Evolutionary conservation across 1,140 invertebrate genomes (phyloP).

Genomic region (Dinoponera quadriceps): DNA sequence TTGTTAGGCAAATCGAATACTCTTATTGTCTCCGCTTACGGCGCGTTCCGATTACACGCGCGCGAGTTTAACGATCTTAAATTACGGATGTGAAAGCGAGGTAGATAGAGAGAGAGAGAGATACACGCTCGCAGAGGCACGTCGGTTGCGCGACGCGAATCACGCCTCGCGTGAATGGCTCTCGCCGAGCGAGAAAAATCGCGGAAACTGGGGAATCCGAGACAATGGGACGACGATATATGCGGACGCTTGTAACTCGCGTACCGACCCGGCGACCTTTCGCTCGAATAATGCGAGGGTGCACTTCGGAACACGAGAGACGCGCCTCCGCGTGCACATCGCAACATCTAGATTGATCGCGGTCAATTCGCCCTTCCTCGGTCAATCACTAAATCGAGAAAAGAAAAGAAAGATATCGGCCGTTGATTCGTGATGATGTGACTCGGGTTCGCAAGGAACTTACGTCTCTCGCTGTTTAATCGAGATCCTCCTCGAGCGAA

Average conservation of each 20-base stretch:
- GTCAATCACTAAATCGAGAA: no score
- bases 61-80: neutral
- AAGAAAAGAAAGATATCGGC: neutral
- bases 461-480: no score
- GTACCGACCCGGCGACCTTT: neutral
- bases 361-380: neutral
- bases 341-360: neutral
- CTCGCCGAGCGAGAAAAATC: conserved; percentile 48
- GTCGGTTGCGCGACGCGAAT: no score
- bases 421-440: neutral
- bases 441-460: no score
- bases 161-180: conserved; percentile 20
- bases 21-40: neutral
- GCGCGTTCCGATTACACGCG: neutral
- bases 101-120: neutral
- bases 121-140: no score
- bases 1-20: conserved; percentile 22
- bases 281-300: neutral
- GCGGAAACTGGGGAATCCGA: neutral
- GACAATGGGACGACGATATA: conserved; percentile 41
- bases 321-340: neutral
- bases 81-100: neutral
- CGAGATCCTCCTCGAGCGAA: no score
- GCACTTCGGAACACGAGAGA: neutral
- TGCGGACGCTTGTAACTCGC: conserved; percentile 18